phyloP scores from a whole-genome alignment of 2,888 invertebrate genomes.

The Eristalinus sepulchralis region DNA sequence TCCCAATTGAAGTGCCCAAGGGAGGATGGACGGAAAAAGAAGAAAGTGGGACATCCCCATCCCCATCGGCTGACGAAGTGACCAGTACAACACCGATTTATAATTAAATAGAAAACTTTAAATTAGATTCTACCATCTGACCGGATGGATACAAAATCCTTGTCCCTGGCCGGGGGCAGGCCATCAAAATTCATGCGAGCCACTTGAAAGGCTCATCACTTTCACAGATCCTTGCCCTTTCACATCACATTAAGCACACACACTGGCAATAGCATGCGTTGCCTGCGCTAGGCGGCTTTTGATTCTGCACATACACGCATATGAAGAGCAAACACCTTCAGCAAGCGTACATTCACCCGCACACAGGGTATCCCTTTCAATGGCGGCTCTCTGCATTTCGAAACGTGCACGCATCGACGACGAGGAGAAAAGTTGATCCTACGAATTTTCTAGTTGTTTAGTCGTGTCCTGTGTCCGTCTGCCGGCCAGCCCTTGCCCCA shows the following conservation, averaged over 20 bases:
- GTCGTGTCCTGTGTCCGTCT: not conserved
- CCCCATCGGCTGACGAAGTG: conserved; percentile 16
- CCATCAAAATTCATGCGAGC: conserved; percentile 60
- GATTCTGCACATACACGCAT: conserved; percentile 14
- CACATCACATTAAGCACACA: not conserved
- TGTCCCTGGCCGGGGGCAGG: not conserved
- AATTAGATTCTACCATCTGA: conserved; percentile 67
- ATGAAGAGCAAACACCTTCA: conserved; percentile 51
- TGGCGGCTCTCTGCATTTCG: not conserved
- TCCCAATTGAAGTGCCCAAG: conserved; percentile 42
- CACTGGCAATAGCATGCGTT: not conserved
- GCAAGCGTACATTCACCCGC: not conserved
- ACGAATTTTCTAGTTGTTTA: conserved; percentile 18
- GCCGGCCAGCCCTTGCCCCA: not conserved
- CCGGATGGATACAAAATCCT: not conserved
- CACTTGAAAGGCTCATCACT: conserved; percentile 35
- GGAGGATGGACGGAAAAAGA: not conserved
- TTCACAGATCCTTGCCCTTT: not conserved
- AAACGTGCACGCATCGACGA: conserved; percentile 44
- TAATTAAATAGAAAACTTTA: conserved; percentile 70
- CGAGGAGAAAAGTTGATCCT: conserved; percentile 39
- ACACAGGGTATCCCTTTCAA: no score
- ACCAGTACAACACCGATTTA: conserved; percentile 65
- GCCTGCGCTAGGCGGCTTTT: conserved; percentile 46
- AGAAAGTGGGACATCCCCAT: not conserved